Evolutionary conservation across 2,113 vertebrate species (phyloP).

Genomic region (Petaurus breviceps): DNA sequence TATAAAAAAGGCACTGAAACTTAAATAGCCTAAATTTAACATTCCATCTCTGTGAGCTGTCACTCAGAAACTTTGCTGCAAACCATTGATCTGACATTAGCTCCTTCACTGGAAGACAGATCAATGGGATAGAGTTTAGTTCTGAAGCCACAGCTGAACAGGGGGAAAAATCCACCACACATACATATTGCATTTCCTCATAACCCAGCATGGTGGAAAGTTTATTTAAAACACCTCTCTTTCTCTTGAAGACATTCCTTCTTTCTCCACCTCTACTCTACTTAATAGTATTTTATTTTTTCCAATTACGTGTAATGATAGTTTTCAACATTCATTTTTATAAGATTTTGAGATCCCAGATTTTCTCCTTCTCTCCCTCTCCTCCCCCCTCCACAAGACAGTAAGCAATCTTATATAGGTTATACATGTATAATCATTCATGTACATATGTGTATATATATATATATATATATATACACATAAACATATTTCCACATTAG

Average conservation of each 20-base stretch:
- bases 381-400: too few species aligned
- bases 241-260: background rate
- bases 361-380: too few species aligned
- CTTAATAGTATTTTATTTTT: too few species aligned
- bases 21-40: conserved; percentile 51
- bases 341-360: too few species aligned
- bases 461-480: too few species aligned
- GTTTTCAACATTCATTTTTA: too few species aligned
- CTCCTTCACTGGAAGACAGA: background rate
- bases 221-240: background rate
- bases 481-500: too few species aligned
- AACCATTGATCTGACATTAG: fast-evolving
- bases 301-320: too few species aligned
- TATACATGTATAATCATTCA: too few species aligned
- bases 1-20: conserved; percentile 58
- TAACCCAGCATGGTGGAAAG: background rate
- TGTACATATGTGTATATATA: too few species aligned
- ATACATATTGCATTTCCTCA: background rate
- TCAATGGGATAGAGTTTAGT: background rate
- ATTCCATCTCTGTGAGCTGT: background rate
- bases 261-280: too few species aligned
- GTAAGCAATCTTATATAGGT: too few species aligned
- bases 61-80: conserved; percentile 12
- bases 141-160: background rate
- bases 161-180: background rate